Percentiles rank a stretch among this genome's conserved stretches.
These are phyloP conservation scores for Smithornis capensis DNA, from an alignment of 2,113 vertebrate species.

Conservation along the genomic window DNA sequence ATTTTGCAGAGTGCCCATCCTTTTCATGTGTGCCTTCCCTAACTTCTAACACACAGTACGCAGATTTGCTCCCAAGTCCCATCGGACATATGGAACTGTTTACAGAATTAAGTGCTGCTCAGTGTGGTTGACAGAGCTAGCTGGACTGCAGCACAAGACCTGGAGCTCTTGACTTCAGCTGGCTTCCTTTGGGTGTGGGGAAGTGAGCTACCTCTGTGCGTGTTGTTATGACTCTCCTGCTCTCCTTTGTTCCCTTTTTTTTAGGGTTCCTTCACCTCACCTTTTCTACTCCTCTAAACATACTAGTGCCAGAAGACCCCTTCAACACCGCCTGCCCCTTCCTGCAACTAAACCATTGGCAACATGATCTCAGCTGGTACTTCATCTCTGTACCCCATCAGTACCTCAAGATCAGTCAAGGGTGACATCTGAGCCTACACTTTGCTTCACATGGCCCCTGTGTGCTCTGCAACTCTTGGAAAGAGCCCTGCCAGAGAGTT, in stretches of 20 bases:
- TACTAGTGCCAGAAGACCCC: background rate
- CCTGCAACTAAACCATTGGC: background rate
- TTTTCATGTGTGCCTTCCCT: background rate
- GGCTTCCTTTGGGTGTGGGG: background rate
- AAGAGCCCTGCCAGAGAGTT: background rate
- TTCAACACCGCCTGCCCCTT: background rate
- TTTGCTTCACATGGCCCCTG: background rate
- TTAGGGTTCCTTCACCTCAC: background rate
- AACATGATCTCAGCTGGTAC: background rate
- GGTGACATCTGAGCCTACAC: constrained; percentile 40
- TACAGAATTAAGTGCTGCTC: background rate
- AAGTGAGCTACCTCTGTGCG: background rate
- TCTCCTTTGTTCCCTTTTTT: background rate
- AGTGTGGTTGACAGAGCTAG: background rate
- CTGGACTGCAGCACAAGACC: background rate
- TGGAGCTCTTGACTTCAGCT: background rate
- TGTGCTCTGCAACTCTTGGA: constrained; percentile 12
- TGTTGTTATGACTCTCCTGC: background rate
- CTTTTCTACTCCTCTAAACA: background rate
- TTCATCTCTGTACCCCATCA: background rate
- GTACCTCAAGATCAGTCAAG: constrained; percentile 41
- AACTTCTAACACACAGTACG: background rate
- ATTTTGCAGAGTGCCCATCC: background rate
- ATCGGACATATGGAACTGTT: background rate
- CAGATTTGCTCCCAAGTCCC: background rate